phyloP scores from a whole-genome alignment of 2,797 vertebrate species.

The Diplodus sargus region DNA sequence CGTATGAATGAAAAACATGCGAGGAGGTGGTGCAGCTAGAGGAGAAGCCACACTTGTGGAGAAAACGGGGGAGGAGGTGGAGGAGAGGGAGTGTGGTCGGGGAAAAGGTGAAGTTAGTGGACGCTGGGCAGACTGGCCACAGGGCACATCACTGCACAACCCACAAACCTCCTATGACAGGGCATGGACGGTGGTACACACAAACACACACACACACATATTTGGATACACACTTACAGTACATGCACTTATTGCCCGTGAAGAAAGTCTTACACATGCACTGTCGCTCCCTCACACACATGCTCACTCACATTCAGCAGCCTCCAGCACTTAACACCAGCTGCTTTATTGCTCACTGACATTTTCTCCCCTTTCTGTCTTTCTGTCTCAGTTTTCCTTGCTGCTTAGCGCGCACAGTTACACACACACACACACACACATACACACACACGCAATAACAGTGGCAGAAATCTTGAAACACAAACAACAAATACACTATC shows the following conservation, averaged over 20 bases:
- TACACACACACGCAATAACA: constrained; percentile 10
- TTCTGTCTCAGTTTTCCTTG: constrained; percentile 65
- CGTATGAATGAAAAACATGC: constrained; percentile 27
- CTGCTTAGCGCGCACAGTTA: constrained; percentile 28
- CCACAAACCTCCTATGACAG: constrained; percentile 80
- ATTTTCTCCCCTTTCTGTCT: constrained; percentile 80
- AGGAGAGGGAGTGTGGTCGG: constrained; percentile 22
- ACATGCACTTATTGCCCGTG: constrained; percentile 52
- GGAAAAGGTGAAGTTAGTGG: constrained; percentile 54
- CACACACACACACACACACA: constrained; percentile 9
- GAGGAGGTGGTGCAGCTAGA: constrained; percentile 19
- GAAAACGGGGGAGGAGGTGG: constrained; percentile 1
- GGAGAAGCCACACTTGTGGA: constrained; percentile 28
- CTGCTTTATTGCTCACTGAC: constrained; percentile 84
- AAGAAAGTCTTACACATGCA: constrained; percentile 57
- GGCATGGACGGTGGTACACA: constrained; percentile 61
- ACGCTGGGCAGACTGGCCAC: constrained; percentile 75
- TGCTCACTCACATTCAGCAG: constrained; percentile 68
- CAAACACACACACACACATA: constrained; percentile 39
- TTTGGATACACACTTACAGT: constrained; percentile 52
- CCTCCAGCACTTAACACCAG: constrained; percentile 81
- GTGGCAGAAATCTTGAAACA: constrained; percentile 35
- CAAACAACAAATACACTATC: constrained; percentile 37
- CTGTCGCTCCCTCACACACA: constrained; percentile 52
- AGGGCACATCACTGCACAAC: constrained; percentile 79